Percentiles rank a stretch among this genome's conserved stretches.
phyloP scores from a whole-genome alignment of 2,797 vertebrate genomes.

The Leucoraja ocellata region DNA sequence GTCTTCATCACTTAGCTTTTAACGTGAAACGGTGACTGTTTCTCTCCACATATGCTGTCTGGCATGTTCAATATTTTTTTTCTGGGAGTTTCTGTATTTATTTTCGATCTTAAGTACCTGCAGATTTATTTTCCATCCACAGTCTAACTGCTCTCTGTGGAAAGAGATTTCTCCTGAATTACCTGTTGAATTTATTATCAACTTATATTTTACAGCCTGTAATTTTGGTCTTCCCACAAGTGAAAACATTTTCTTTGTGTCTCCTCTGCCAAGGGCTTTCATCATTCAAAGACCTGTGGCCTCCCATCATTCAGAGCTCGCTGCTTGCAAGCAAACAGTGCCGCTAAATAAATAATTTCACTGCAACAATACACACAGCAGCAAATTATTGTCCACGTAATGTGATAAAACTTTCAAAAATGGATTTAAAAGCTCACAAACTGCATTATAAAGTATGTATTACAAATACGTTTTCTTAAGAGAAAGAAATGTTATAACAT shows the following conservation, averaged over 20 bases:
- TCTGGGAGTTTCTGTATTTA: too few species aligned
- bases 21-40: too few species aligned
- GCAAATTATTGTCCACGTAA: not conserved
- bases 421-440: conserved; percentile 39
- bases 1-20: too few species aligned
- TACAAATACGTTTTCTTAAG: conserved; percentile 49
- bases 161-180: not conserved
- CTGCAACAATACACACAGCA: not conserved
- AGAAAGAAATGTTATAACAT: conserved; percentile 50
- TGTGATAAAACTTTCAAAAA: conserved; percentile 48
- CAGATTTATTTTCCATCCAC: too few species aligned
- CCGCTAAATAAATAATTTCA: not conserved
- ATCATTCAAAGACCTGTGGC: not conserved
- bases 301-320: not conserved
- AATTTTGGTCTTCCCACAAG: not conserved
- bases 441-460: conserved; percentile 42
- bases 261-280: not conserved
- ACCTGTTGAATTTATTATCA: not conserved
- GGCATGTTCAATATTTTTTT: too few species aligned
- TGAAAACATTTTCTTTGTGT: not conserved
- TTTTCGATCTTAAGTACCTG: too few species aligned
- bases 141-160: not conserved
- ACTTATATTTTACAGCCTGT: not conserved
- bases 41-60: too few species aligned
- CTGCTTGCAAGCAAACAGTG: not conserved